Evolutionary conservation across 2,888 invertebrate species (phyloP).

Genomic region (Torymus texanus): DNA sequence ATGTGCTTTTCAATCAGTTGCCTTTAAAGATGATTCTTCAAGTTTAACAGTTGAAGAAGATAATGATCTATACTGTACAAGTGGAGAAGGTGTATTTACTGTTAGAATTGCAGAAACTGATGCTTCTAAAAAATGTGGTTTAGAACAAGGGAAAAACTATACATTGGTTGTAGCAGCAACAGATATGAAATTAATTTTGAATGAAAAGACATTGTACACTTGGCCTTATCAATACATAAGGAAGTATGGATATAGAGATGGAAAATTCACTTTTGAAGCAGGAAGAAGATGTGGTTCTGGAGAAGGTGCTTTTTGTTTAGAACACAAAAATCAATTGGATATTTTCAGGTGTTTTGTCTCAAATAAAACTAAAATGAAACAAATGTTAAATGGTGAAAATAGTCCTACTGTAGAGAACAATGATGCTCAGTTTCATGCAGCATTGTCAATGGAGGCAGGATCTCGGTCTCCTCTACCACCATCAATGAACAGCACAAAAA

Average conservation of each 20-base stretch:
- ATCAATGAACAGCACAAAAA: slow-evolving; percentile 77
- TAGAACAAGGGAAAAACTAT: slow-evolving; percentile 82
- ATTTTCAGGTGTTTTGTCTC: slow-evolving; percentile 88
- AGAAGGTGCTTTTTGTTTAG: slow-evolving; percentile 88
- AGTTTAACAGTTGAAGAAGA: slow-evolving; percentile 86
- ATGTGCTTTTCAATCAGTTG: slow-evolving; percentile 86
- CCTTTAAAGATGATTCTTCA: slow-evolving; percentile 82
- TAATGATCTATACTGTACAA: slow-evolving; percentile 91
- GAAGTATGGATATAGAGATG: slow-evolving; percentile 89
- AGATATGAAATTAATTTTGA: slow-evolving; percentile 84
- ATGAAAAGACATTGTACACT: slow-evolving; percentile 82
- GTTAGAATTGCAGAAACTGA: slow-evolving; percentile 87
- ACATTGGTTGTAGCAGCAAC: slow-evolving; percentile 84
- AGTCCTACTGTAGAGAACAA: slow-evolving; percentile 79
- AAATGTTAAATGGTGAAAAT: slow-evolving; percentile 84
- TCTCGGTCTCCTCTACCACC: slow-evolving; percentile 88
- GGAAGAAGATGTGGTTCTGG: slow-evolving; percentile 91
- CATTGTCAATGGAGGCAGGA: slow-evolving; percentile 86
- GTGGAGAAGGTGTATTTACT: slow-evolving; percentile 87
- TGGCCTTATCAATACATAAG: slow-evolving; percentile 92
- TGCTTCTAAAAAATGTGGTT: slow-evolving; percentile 85
- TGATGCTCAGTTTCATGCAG: slow-evolving; percentile 85
- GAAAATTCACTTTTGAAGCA: slow-evolving; percentile 91
- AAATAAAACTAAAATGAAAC: slow-evolving; percentile 92
- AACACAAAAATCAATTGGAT: slow-evolving; percentile 88